Conservation (phyloP, 2,888 invertebrate genomes). For the Lycocerus yunnanus region DNA sequence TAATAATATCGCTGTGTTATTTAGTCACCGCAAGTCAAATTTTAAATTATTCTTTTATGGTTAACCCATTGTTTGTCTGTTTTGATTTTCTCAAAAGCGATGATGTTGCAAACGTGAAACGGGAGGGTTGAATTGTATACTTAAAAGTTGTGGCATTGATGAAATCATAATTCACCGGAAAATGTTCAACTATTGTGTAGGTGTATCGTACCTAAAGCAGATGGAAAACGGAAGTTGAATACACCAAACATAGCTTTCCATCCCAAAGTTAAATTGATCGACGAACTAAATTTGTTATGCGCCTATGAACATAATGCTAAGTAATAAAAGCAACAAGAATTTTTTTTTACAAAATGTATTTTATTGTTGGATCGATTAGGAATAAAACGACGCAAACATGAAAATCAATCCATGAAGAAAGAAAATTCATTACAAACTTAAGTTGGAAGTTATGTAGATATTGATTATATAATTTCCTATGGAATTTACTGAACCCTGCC, state of each 20-base stretch:
- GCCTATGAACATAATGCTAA: not conserved
- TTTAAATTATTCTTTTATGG: not conserved
- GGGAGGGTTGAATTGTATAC: slow-evolving; percentile 9
- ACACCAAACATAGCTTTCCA: not conserved
- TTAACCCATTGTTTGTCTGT: slow-evolving; percentile 3
- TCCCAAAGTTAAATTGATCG: not conserved
- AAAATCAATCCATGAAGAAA: not conserved
- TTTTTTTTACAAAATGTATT: not conserved
- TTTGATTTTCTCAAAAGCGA: not conserved
- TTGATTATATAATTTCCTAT: not conserved
- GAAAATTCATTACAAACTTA: not conserved
- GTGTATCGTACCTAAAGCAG: not conserved
- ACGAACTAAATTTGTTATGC: not conserved
- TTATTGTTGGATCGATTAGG: not conserved
- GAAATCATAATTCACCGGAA: slow-evolving; percentile 2
- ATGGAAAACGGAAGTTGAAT: not conserved
- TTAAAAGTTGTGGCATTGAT: slow-evolving; percentile 15
- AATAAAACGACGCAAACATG: not conserved
- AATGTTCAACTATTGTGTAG: not conserved
- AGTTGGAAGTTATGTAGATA: not conserved
- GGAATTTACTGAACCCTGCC: not conserved
- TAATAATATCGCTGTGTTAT: not conserved
- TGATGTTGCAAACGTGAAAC: not conserved
- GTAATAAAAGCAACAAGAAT: not conserved
- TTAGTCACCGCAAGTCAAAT: not conserved